phyloP scores from a whole-genome alignment of 2,888 invertebrate species.

The Electrophaes corylata region DNA sequence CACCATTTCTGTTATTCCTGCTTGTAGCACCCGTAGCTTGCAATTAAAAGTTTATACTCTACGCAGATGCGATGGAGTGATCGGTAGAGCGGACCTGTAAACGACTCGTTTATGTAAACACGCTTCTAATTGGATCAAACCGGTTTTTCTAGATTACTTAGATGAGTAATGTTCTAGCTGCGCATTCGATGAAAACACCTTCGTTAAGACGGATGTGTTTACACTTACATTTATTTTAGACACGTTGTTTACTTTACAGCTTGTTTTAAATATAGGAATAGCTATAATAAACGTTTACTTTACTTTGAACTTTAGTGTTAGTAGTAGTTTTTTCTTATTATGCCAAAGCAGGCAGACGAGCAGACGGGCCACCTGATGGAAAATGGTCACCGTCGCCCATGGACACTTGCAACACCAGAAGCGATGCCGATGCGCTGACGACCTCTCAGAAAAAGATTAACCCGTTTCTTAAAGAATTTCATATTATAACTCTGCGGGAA shows the following conservation, averaged over 20 bases:
- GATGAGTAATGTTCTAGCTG: constrained; percentile 37
- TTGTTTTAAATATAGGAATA: no score
- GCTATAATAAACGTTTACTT: no score
- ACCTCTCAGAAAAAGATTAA: no score
- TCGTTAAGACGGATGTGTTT: constrained; percentile 30
- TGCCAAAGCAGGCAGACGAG: no score
- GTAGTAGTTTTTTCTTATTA: no score
- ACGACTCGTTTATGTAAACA: constrained; percentile 56
- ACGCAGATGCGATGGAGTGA: constrained; percentile 47
- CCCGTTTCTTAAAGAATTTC: no score
- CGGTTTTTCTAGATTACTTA: constrained; percentile 35
- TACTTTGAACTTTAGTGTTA: no score
- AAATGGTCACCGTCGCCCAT: no score
- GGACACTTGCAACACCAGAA: no score
- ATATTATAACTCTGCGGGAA: no score
- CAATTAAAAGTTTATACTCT: constrained; percentile 65
- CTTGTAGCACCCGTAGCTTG: constrained; percentile 35
- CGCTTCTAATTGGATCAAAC: constrained; percentile 55
- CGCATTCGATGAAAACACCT: constrained; percentile 22
- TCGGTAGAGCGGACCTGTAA: constrained; percentile 59
- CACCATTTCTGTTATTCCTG: not conserved
- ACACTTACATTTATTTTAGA: constrained; percentile 6
- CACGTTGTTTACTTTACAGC: not conserved
- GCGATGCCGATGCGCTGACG: no score
- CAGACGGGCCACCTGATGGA: no score